phyloP scores from a whole-genome alignment of 2,113 vertebrate genomes.

The Enhydra lutris region DNA sequence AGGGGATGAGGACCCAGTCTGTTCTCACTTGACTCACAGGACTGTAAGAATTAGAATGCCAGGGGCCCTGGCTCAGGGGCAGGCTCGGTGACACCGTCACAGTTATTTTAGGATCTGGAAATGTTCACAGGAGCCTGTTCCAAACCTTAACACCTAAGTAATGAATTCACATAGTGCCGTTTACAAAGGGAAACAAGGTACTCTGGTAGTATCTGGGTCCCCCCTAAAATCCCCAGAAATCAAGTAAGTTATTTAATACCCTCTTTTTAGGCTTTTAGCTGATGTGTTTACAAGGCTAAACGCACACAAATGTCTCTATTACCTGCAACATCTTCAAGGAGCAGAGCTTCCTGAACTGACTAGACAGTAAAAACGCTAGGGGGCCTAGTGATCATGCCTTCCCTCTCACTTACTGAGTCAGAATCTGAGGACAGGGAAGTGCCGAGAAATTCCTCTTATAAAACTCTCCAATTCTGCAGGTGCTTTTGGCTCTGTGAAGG shows the following conservation, averaged over 20 bases:
- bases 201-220: not conserved
- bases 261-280: not conserved
- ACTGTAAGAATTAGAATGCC: not conserved
- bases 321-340: not conserved
- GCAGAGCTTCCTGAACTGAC: not conserved
- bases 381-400: not conserved
- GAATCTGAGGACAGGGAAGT: not conserved
- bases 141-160: not conserved
- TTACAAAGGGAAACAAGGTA: not conserved
- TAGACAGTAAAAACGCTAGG: not conserved
- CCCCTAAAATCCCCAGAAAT: not conserved
- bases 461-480: not conserved
- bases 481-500: not conserved
- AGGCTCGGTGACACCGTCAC: not conserved
- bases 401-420: not conserved
- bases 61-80: not conserved
- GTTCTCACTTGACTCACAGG: fast-evolving
- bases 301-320: not conserved
- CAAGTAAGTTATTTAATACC: not conserved
- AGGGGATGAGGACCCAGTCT: not conserved
- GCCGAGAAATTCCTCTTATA: not conserved
- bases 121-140: not conserved
- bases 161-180: not conserved
- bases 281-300: not conserved
- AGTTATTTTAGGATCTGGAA: not conserved